phyloP scores from a whole-genome alignment of 37 sponge, comb jelly and placozoan species.

The Ianthella basta region DNA sequence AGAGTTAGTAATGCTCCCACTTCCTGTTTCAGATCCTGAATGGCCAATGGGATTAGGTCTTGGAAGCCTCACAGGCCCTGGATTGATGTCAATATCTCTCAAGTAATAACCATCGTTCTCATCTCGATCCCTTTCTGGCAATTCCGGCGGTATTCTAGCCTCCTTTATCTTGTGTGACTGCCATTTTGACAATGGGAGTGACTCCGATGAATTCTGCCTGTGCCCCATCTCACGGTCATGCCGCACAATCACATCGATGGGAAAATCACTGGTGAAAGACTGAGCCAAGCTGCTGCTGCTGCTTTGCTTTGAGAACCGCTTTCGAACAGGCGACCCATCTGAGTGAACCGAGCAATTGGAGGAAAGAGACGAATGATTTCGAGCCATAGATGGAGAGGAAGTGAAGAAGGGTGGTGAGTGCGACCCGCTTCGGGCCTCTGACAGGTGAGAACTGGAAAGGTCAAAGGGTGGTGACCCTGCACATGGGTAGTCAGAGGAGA shows the following conservation, averaged over 20 bases:
- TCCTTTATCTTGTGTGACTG: not conserved
- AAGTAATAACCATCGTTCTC: not conserved
- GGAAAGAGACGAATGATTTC: no score
- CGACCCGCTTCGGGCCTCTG: no score
- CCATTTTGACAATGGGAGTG: not conserved
- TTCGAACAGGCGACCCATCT: no score
- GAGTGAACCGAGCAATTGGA: no score
- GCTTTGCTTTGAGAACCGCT: no score
- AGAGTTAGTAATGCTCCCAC: not conserved
- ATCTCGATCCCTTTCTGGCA: slow-evolving; percentile 2
- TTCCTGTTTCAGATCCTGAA: not conserved
- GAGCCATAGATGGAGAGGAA: no score
- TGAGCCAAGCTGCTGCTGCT: no score
- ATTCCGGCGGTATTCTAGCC: not conserved
- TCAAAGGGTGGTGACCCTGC: no score
- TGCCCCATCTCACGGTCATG: not conserved
- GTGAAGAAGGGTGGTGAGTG: no score
- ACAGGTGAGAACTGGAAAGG: no score
- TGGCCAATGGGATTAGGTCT: not conserved
- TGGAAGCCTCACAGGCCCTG: slow-evolving; percentile 4
- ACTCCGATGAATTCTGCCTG: not conserved
- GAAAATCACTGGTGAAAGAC: not conserved
- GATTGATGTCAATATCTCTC: slow-evolving; percentile 19
- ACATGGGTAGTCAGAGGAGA: no score
- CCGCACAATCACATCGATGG: not conserved